phyloP scores from a whole-genome alignment of 2,888 invertebrate genomes.

The Orchesella flavescens region DNA sequence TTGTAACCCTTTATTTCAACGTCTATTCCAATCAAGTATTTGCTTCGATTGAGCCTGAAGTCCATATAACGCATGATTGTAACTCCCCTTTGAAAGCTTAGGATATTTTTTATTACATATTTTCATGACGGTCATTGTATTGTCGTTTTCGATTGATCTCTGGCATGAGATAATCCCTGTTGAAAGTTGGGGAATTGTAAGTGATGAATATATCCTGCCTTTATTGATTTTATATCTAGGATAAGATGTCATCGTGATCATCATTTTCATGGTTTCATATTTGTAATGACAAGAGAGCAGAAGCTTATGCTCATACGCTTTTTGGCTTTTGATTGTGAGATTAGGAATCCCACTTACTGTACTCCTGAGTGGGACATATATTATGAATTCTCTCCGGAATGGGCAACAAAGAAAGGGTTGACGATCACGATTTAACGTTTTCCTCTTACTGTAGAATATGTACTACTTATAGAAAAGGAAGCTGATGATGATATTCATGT shows the following conservation, averaged over 20 bases:
- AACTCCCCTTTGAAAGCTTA: neutral
- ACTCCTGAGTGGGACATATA: constrained; percentile 3
- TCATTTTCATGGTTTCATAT: constrained; percentile 25
- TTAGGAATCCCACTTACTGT: constrained; percentile 30
- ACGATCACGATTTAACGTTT: constrained; percentile 31
- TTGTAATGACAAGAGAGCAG: constrained; percentile 34
- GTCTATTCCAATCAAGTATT: constrained; percentile 10
- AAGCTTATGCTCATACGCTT: constrained; percentile 2
- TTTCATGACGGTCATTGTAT: constrained; percentile 19
- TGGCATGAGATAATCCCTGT: constrained; percentile 21
- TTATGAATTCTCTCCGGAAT: neutral
- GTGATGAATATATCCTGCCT: constrained; percentile 31
- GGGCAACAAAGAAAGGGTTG: constrained; percentile 41
- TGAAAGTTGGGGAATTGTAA: constrained; percentile 27
- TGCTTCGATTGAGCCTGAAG: constrained; percentile 9
- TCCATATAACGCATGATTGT: neutral
- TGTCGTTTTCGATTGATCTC: constrained; percentile 44
- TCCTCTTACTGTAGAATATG: too few species aligned
- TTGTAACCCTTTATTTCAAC: constrained; percentile 3
- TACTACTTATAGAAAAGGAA: neutral
- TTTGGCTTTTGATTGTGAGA: constrained; percentile 40
- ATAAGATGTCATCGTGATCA: constrained; percentile 42
- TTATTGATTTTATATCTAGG: constrained; percentile 46
- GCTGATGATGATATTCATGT: neutral
- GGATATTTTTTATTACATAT: neutral